phyloP scores from a whole-genome alignment of 2,888 invertebrate species.

The Nemapogon koenigi region DNA sequence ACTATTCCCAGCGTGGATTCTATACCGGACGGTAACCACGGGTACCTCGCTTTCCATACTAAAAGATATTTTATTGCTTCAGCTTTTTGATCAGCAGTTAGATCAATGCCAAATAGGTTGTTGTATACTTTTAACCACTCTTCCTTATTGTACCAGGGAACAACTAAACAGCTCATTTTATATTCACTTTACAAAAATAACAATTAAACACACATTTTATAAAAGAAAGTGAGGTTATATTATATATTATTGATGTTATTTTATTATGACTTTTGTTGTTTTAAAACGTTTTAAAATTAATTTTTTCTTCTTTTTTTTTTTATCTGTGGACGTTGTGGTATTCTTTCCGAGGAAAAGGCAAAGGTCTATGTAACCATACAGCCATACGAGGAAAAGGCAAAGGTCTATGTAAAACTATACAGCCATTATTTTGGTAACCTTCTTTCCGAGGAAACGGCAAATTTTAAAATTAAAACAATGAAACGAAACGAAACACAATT shows the following conservation, averaged over 20 bases:
- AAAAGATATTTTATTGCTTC: slow-evolving; percentile 35
- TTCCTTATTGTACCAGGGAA: slow-evolving; percentile 47
- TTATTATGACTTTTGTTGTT: too few relatives aligned
- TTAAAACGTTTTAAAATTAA: too few relatives aligned
- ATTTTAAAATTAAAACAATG: too few relatives aligned
- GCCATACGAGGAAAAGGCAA: too few relatives aligned
- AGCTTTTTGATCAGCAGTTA: slow-evolving; percentile 27
- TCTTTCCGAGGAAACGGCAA: too few relatives aligned
- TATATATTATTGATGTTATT: not conserved
- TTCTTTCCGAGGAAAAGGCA: too few relatives aligned
- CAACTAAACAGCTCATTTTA: slow-evolving; percentile 20
- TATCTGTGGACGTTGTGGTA: too few relatives aligned
- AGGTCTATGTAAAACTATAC: too few relatives aligned
- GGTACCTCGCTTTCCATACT: slow-evolving; percentile 65
- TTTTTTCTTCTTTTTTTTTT: too few relatives aligned
- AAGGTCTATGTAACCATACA: too few relatives aligned
- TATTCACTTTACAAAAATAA: not conserved
- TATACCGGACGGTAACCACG: slow-evolving; percentile 63
- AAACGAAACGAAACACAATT: too few relatives aligned
- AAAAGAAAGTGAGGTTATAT: not conserved
- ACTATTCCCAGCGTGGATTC: slow-evolving; percentile 66
- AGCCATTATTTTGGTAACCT: too few relatives aligned
- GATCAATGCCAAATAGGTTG: slow-evolving; percentile 38
- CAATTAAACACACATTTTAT: not conserved
- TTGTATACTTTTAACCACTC: slow-evolving; percentile 63